Evolutionary conservation across 2,888 invertebrate species (phyloP).

Genomic region (Caenorhabditis sp.): DNA sequence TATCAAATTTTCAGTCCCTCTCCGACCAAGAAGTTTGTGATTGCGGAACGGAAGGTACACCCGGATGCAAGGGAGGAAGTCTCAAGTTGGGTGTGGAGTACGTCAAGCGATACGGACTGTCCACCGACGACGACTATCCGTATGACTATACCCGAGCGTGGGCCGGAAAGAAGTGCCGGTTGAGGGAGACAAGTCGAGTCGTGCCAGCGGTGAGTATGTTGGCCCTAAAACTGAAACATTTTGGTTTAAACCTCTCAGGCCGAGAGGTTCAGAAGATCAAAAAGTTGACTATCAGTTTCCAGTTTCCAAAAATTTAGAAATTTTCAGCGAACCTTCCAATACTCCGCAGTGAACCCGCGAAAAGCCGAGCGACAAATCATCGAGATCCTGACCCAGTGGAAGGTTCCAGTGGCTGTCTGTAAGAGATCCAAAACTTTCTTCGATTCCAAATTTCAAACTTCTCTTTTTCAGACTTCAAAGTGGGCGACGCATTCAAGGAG

Average conservation of each 20-base stretch:
- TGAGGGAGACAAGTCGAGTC: conserved; percentile 9
- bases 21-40: conserved; percentile 63
- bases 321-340: conserved; percentile 29
- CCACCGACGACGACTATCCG: conserved; percentile 20
- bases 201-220: conserved; percentile 23
- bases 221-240: too few relatives aligned
- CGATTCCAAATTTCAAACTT: background rate
- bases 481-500: conserved; percentile 34
- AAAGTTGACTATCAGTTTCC: too few relatives aligned
- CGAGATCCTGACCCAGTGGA: conserved; percentile 24
- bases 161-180: background rate
- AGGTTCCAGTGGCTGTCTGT: conserved; percentile 55
- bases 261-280: too few relatives aligned
- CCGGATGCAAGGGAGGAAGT: conserved; percentile 47
- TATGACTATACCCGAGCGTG: conserved; percentile 24
- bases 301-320: too few relatives aligned
- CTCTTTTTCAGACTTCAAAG: conserved; percentile 41
- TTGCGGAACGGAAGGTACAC: conserved; percentile 47
- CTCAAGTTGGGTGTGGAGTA: conserved; percentile 24
- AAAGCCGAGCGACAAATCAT: conserved; percentile 41
- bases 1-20: conserved; percentile 15
- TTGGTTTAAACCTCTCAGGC: too few relatives aligned
- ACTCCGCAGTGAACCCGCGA: background rate
- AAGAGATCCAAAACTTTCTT: too few relatives aligned
- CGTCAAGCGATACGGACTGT: conserved; percentile 24